These are phyloP conservation scores for Anneissia japonica DNA, from an alignment of 35 echinoderm and acorn worm species.

Conservation along the genomic window DNA sequence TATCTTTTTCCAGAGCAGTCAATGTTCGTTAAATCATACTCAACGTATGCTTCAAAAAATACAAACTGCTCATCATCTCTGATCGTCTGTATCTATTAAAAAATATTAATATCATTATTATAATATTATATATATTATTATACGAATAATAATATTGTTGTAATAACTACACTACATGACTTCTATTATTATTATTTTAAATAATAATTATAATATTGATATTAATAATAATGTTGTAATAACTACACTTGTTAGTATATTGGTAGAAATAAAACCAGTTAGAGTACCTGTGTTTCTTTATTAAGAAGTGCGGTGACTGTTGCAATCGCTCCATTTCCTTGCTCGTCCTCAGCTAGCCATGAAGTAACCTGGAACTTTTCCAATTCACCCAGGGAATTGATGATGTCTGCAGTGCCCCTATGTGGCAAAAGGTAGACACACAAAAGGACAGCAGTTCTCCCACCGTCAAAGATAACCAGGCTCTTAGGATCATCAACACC, in stretches of 20 bases:
- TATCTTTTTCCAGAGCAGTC: background rate
- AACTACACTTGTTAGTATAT: no score
- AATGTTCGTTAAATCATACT: conserved; percentile 1
- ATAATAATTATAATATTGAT: no score
- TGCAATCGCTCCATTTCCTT: conserved; percentile 8
- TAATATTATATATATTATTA: no score
- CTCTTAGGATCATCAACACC: background rate
- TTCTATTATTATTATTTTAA: no score
- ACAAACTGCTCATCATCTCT: background rate
- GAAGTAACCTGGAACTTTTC: conserved; percentile 7
- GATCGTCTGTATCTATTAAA: background rate
- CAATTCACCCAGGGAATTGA: background rate
- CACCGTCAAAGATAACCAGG: background rate
- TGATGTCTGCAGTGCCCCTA: background rate
- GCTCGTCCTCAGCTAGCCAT: background rate
- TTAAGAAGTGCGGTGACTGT: background rate
- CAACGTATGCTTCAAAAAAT: conserved; percentile 13
- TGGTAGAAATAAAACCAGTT: no score
- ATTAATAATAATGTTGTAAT: no score
- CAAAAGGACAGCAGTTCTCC: background rate
- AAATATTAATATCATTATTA: no score
- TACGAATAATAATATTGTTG: no score
- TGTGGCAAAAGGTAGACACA: background rate
- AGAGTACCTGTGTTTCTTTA: background rate
- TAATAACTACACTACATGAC: no score